Conservation (phyloP, 2,113 vertebrate genomes). For the Patagioenas fasciata region DNA sequence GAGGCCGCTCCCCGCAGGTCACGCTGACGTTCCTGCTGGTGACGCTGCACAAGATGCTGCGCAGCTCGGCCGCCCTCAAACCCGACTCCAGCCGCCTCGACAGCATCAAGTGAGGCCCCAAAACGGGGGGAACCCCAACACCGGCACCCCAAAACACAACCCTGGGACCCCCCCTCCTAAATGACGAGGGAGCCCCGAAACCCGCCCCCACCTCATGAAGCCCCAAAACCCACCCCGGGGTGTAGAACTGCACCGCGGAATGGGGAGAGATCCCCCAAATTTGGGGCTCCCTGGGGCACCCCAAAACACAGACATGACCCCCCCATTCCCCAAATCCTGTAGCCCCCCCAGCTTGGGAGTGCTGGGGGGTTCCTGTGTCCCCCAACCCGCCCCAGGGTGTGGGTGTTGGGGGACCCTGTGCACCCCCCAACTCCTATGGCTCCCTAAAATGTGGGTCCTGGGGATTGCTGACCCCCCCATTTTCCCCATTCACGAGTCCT, state of each 20-base stretch:
- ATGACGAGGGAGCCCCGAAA: not conserved
- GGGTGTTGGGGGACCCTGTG: too few relatives aligned
- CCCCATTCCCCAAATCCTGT: not conserved
- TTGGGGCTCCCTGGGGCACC: not conserved
- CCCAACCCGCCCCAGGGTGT: too few relatives aligned
- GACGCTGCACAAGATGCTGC: constrained; percentile 92
- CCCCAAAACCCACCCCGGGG: too few relatives aligned
- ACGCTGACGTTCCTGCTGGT: constrained; percentile 93
- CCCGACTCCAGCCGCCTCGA: constrained; percentile 90
- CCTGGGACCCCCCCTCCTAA: too few relatives aligned
- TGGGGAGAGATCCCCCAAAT: not conserved
- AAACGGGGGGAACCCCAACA: not conserved
- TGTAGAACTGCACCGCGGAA: not conserved
- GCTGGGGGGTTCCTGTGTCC: not conserved
- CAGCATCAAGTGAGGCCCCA: constrained; percentile 86
- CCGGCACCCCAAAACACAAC: not conserved
- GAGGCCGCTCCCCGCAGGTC: constrained; percentile 71
- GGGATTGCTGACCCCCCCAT: too few relatives aligned
- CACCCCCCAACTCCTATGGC: too few relatives aligned
- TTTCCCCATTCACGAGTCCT: too few relatives aligned
- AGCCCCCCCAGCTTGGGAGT: too few relatives aligned
- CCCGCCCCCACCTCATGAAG: not conserved
- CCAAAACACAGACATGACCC: not conserved
- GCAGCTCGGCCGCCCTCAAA: constrained; percentile 88
- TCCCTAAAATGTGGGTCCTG: too few relatives aligned